A percentile compares a stretch with the other conserved stretches of the same genome.
Evolutionary conservation across 2,113 vertebrate genomes (phyloP).

Genomic region (Pteruthius melanotis): DNA sequence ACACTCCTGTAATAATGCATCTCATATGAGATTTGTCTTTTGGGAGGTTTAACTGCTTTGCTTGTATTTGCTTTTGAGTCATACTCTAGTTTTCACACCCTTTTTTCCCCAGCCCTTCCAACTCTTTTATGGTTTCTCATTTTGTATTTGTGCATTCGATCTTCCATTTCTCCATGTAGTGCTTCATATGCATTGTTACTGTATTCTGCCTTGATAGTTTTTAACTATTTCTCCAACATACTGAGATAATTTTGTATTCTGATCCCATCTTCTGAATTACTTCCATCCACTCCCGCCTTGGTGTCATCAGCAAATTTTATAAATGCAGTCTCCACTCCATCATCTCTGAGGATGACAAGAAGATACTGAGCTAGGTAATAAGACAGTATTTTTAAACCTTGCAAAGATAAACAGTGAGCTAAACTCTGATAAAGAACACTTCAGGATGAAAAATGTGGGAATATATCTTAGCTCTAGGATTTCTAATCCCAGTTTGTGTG

Average conservation of each 20-base stretch:
- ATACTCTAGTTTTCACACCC: background rate
- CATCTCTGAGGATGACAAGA: background rate
- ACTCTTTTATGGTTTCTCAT: background rate
- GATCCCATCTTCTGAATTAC: background rate
- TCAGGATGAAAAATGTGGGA: background rate
- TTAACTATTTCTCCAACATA: background rate
- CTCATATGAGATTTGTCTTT: background rate
- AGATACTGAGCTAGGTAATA: background rate
- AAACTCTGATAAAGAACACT: background rate
- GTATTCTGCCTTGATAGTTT: background rate
- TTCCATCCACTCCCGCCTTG: conserved; percentile 2
- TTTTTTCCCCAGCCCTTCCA: background rate
- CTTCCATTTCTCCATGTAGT: background rate
- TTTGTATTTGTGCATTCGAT: conserved; percentile 10
- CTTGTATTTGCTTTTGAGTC: background rate
- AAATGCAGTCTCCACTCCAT: conserved; percentile 18
- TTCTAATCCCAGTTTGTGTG: background rate
- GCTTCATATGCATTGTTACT: background rate
- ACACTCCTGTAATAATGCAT: background rate
- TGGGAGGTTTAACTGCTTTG: background rate
- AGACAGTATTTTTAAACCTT: conserved; percentile 11
- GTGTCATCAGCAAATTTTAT: conserved; percentile 22
- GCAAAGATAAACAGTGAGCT: conserved; percentile 16
- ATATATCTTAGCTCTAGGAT: background rate
- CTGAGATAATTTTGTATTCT: background rate